Evolutionary conservation across 2,113 vertebrate genomes (phyloP), one percentile per base, ranked within the genome.

Genomic region (Etheostoma cragini): DNA sequence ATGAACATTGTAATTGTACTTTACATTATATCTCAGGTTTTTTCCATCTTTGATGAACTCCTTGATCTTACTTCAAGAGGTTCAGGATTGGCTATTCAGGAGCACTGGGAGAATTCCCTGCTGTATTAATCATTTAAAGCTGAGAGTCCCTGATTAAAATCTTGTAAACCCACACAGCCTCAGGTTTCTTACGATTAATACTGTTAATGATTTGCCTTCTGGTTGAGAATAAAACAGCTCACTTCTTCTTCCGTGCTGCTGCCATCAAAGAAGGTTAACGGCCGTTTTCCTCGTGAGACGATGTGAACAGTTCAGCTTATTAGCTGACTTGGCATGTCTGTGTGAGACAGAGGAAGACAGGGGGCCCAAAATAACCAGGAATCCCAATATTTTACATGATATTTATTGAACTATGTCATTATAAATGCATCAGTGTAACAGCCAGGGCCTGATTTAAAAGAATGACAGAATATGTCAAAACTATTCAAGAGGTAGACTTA

Each of bases 91-190:
- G 38, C 38, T 42, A 42, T 11, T 11, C 38, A 10, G 38, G 38
- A 42, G 38, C 38, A 42, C 38, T 42, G 38, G 38, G 38, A 42
- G 38, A 42, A 42, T 42, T 42, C 38, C 80, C 67, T 8, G 35
- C 66, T 70, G 78, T 81, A 82, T 87, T 33, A 88, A 85, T 87
- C 82, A 91, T 88, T 88, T 76, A 76, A 82, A 86, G 78, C 78
- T 83, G 22, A 84, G 79, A 68, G 72, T 65, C 66, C 50, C 69
- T 64, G 84, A 84, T 87, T 85, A 78, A 38, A 78, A 69, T 87
- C 61, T 58, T 0, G 21, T 61, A 81, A 81, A 62, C 74, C 77
- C 76, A 83, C 88, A 71, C 54, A 54, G 69, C 70, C 58, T 10
- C 66, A 46, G 76, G 78, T 82, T 84, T 56, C 71, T 50, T 13